These are phyloP conservation scores for Pandion haliaetus DNA, from an alignment of 2,113 vertebrate species.

Conservation along the genomic window DNA sequence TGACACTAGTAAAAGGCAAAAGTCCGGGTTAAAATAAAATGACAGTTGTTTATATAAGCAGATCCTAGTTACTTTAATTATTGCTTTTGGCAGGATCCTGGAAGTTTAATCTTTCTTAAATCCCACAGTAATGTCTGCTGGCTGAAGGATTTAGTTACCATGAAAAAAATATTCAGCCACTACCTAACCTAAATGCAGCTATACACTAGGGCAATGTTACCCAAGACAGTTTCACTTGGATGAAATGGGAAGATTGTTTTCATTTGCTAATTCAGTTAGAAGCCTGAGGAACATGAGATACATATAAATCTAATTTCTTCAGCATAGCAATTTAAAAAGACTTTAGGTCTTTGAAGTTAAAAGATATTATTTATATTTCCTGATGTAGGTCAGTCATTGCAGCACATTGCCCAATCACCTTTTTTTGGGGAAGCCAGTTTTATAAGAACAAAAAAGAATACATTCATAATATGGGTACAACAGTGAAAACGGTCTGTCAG, in stretches of 20 bases:
- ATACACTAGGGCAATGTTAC: neutral
- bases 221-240: constrained; percentile 3
- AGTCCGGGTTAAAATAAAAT: constrained; percentile 55
- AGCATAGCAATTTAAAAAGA: neutral
- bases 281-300: constrained; percentile 20
- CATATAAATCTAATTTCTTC: constrained; percentile 46
- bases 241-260: constrained; percentile 37
- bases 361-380: constrained; percentile 29
- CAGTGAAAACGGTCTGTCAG: neutral
- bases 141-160: constrained; percentile 56
- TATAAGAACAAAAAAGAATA: neutral
- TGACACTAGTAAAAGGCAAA: constrained; percentile 60
- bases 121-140: constrained; percentile 46
- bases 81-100: constrained; percentile 65
- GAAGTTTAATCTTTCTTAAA: constrained; percentile 70
- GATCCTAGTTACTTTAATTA: constrained; percentile 69
- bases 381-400: neutral
- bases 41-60: constrained; percentile 65
- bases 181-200: constrained; percentile 15
- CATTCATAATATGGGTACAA: neutral
- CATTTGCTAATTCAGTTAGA: constrained; percentile 51
- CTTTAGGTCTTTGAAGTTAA: neutral
- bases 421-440: neutral
- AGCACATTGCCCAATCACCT: neutral
- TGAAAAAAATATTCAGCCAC: constrained; percentile 29